Evolutionary conservation across 1,140 invertebrate genomes (phyloP), one percentile per base, ranked within the genome.

Genomic region (Episyrphus balteatus): DNA sequence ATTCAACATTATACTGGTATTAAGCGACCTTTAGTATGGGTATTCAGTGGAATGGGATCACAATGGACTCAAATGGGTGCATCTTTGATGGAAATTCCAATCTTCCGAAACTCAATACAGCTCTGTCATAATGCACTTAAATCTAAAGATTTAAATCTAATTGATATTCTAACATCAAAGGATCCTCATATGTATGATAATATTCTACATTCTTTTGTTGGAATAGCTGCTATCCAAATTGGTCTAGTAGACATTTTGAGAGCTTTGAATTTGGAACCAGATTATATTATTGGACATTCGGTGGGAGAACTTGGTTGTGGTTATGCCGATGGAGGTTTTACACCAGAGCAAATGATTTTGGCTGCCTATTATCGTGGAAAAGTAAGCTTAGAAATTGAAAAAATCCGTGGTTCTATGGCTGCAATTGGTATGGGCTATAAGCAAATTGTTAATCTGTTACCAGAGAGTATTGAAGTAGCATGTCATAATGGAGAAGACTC

Each of bases 41-140:
- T 94, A 10, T 96, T 91, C 70, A 84, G 89, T 50, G 90, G 90
- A 42, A 90, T 95, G 86, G 89, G 89, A 6, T 84, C 83, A 1
- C 88, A 94, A 58, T 94, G 90, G 89, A 62, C 76, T 21, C 80
- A 84, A 40, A 92, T 94, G 88, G 88, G 82, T 15, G 69, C 74
- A 30, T 69, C 73, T 8, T 66, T 79, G 2, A 70, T 79, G 69
- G 69, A 75, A 42, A 75, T 93, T 21, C 79, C 83, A 8, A 59
- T 77, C 6, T 92, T 93, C 63, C 74, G 75, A 18, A 68, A 79
- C 34, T 80, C 88, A 11, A 84, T 93, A 47, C 58, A 80, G 51
- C 76, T 72, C 59, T 91, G 83, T 48, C 81, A 87, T 57, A 71
- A 80, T 55, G 73, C 79, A 3, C 68, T 97, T 1, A 72, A 79